Evolutionary conservation across 2,113 vertebrate species (phyloP).

Genomic region (Cynopterus brachyotis): DNA sequence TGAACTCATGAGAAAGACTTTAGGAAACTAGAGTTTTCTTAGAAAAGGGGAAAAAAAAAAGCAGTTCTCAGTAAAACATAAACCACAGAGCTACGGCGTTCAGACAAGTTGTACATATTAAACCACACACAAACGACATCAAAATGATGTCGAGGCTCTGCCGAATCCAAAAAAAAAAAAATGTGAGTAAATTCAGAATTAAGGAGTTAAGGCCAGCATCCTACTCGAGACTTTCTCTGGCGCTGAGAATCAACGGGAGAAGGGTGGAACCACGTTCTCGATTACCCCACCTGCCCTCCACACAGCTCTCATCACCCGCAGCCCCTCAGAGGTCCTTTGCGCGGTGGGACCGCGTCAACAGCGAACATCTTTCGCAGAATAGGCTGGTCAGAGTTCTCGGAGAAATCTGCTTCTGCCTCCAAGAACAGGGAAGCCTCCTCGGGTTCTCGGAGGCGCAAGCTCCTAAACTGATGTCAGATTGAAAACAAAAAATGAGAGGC

Average conservation of each 20-base stretch:
- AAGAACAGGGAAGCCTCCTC: background rate
- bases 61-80: constrained; percentile 87
- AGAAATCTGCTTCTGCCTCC: background rate
- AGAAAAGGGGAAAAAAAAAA: constrained; percentile 82
- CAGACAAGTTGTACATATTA: constrained; percentile 72
- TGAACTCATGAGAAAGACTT: constrained; percentile 74
- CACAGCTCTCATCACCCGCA: background rate
- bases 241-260: rapidly evolving
- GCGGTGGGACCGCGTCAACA: background rate
- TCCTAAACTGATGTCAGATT: background rate
- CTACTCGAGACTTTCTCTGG: background rate
- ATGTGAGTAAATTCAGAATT: constrained; percentile 54
- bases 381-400: background rate
- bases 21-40: constrained; percentile 86
- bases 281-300: background rate
- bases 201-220: background rate
- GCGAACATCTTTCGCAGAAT: background rate
- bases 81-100: constrained; percentile 85
- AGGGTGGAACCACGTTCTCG: background rate
- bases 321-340: background rate
- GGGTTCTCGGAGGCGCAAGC: background rate
- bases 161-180: constrained; percentile 64
- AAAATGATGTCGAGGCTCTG: constrained; percentile 70
- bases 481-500: background rate
- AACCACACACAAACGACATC: constrained; percentile 79